Base-by-base conservation (phyloP, 2,113 vertebrate genomes). In the Steatornis caripensis region DNA sequence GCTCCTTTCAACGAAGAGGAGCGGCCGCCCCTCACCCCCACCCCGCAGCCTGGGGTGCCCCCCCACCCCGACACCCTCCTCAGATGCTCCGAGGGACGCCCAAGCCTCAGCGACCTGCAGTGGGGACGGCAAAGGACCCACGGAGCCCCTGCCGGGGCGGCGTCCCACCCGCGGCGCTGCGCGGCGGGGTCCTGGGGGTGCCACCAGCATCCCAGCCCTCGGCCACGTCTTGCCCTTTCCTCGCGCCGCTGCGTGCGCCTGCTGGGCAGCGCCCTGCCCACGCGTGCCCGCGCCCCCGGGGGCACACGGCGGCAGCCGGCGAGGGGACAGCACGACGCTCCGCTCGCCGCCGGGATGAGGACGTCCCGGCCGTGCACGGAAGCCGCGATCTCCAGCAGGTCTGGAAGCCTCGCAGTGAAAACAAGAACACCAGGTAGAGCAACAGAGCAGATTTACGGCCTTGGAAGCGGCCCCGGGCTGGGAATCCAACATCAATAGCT, bases 401-500 rank as follows among this genome's bases (percentile, higher is more conserved):
- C 85, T 93, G 91, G 83, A 92, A 93, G 84, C 45, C 62, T 54
- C 21, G 9, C 72, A 69, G 87, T 37, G 87, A 81, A 96, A 95
- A 91, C 87, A 93, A 80, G 89, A 92, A 72, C 76, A 32, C 46
- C 94, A 91, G 93, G 89, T 92, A 96, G 89, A 80, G 66, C 83
- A 88, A 89, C 85, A 48, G 29, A 43, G 77, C 61, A 66, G 84
- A 95, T 97, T 96, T 96, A 89, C 8, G 3, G 93, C 84, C 37
- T 93, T 96, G 95, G 93, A 96, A 84, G 89, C 37, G 72, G 84
- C 94, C 48, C 48, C 54, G 77, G n/a, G 57, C 89, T 61, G 80
- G 54, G 83, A 69, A 85, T 97, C 97, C 97, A 97, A 95, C 48
- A 94, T 95, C 97, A 97, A 96, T 90, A 97, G 65, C 82, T 43